Percentiles rank a stretch among this genome's conserved stretches.
These are phyloP conservation scores for Bombus pascuorum DNA, from an alignment of 1,140 invertebrate genomes.

Conservation along the genomic window DNA sequence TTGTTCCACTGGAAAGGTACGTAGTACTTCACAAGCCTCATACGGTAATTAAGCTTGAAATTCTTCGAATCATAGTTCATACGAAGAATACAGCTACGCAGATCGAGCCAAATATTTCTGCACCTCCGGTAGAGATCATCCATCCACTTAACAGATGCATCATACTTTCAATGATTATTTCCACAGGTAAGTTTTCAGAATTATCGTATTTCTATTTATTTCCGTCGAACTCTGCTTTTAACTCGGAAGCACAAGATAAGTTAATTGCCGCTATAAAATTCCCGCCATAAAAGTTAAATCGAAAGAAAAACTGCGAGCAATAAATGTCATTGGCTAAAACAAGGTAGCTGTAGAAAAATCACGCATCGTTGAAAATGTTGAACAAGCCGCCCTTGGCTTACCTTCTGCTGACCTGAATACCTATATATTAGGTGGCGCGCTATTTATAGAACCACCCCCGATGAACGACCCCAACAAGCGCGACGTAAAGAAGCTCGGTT, in stretches of 20 bases:
- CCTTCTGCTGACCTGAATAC: constrained; percentile 75
- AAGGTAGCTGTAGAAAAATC: constrained; percentile 5
- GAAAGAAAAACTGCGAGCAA: background rate
- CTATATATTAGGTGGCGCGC: constrained; percentile 68
- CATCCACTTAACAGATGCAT: background rate
- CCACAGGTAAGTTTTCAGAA: constrained; percentile 2
- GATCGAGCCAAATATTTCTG: background rate
- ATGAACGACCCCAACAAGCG: constrained; percentile 69
- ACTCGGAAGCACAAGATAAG: background rate
- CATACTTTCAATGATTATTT: background rate
- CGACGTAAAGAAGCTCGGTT: constrained; percentile 56
- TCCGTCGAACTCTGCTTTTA: background rate
- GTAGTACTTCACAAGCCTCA: background rate
- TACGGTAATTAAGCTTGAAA: background rate
- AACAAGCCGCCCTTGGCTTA: constrained; percentile 73
- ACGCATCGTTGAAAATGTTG: constrained; percentile 48
- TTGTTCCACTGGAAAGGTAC: constrained; percentile 21
- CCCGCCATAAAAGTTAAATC: background rate
- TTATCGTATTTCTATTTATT: background rate
- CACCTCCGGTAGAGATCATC: background rate
- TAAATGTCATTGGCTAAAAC: constrained; percentile 3
- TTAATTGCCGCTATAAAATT: background rate
- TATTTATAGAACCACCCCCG: constrained; percentile 78
- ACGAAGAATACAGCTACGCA: background rate
- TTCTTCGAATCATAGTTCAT: background rate